Evolutionary conservation across 2,113 vertebrate genomes (phyloP), one percentile per base, ranked within the genome.

Genomic region (Mirounga angustirostris): DNA sequence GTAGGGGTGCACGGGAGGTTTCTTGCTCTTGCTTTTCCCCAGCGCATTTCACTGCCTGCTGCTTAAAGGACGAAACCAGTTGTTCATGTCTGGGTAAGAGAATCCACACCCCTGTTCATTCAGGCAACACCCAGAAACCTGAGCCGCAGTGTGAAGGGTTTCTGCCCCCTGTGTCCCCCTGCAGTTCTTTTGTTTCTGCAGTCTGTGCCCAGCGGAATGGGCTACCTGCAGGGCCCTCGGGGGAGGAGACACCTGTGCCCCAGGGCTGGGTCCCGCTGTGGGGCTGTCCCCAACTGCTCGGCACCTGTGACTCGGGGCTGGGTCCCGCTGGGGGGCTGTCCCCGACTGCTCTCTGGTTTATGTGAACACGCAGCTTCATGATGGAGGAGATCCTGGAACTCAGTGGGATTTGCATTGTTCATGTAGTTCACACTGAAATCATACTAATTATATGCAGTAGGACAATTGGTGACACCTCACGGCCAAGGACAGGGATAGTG

Each of bases 1-100:
- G 22, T n/a, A 4, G 12, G 21, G 7, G 36, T 18, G 8, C 30
- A 10, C 5, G 6, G 5, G 7, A 46, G n/a, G 16, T 11, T 87
- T 46, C 80, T 81, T 89, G 36, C 22, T 86, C n/a, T 90, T 67
- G 22, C 56, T 88, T 63, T 88, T 88, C 52, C 65, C 46, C n/a
- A 0, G 26, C 9, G 26, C 36, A 30, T 50, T 36, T 76, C 59
- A 74, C 73, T 81, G 14, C 36, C 3, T 36, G 33, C 61, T 46
- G 7, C 36, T 63, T 24, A 14, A 43, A n/a, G 78, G 83, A 6
- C 50, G 56, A 73, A 46, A 73, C 46, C 10, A 61, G 54, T 54
- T 92, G 56, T 93, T 21, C 71, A 2, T 15, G n/a, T 65, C 46
- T 82, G 16, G 61, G 11, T 50, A 36, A 74, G 84, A 36, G 80